These are phyloP conservation scores for Tribolium castaneum DNA, from an alignment of 1,140 invertebrate species.

Conservation along the genomic window DNA sequence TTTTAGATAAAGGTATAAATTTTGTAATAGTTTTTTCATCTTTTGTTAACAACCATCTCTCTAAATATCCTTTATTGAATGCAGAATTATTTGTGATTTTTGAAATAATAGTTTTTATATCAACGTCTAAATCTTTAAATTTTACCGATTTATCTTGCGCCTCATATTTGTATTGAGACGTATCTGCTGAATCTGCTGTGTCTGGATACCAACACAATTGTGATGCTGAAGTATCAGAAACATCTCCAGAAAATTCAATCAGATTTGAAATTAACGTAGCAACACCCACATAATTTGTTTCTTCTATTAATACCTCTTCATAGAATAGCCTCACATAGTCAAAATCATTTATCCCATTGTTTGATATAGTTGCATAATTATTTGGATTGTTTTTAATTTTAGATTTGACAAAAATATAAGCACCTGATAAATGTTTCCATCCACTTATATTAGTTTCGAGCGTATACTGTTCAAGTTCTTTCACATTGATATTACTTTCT, in stretches of 20 bases:
- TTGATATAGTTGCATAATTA: conserved; percentile 38
- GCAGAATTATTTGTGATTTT: conserved; percentile 19
- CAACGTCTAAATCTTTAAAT: conserved; percentile 37
- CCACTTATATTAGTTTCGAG: conserved; percentile 40
- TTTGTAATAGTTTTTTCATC: conserved; percentile 16
- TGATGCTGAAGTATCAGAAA: conserved; percentile 42
- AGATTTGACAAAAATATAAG: conserved; percentile 41
- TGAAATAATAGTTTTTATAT: conserved; percentile 29
- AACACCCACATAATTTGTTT: conserved; percentile 44
- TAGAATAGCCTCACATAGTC: conserved; percentile 31
- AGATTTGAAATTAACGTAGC: conserved; percentile 43
- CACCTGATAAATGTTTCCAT: conserved; percentile 45
- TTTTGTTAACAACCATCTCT: conserved; percentile 15
- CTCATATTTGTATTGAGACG: conserved; percentile 34
- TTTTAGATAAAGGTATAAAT: conserved; percentile 16
- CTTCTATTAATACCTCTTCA: conserved; percentile 39
- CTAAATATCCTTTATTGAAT: conserved; percentile 20
- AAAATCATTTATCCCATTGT: conserved; percentile 37
- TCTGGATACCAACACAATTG: conserved; percentile 40
- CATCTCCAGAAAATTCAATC: conserved; percentile 43
- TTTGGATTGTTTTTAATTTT: conserved; percentile 41
- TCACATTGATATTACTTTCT: conserved; percentile 47
- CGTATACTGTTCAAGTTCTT: conserved; percentile 45
- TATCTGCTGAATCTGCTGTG: conserved; percentile 42
- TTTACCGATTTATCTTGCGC: conserved; percentile 31